Conservation (phyloP, 2,113 vertebrate genomes). For the Bettongia penicillata region DNA sequence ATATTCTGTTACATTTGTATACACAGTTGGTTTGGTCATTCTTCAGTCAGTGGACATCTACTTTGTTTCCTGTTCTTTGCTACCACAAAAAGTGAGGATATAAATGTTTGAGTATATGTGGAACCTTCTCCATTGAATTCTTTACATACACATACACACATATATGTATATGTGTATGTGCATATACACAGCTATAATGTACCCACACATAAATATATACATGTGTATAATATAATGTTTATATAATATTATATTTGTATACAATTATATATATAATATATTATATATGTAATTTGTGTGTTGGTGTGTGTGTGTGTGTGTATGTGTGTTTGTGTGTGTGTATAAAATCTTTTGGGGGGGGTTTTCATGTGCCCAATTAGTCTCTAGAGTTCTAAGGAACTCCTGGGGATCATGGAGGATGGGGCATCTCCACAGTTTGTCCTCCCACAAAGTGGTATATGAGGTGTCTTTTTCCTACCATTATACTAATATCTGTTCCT, state of each 20-base stretch:
- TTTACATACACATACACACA: not conserved
- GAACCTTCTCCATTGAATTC: not conserved
- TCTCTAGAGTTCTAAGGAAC: not conserved
- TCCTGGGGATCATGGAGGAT: not conserved
- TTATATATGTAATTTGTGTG: no score
- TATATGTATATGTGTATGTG: no score
- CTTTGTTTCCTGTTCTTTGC: not conserved
- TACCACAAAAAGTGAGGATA: not conserved
- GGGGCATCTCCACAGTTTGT: not conserved
- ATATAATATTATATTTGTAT: no score
- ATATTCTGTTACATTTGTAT: not conserved
- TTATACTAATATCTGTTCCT: not conserved
- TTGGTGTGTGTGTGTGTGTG: no score
- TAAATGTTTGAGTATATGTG: not conserved
- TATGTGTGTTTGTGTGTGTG: no score
- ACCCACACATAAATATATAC: no score
- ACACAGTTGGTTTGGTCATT: not conserved
- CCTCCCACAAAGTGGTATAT: not conserved
- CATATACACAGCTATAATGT: no score
- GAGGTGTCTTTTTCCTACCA: not conserved
- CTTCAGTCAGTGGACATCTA: not conserved
- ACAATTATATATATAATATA: no score
- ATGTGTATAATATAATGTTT: no score
- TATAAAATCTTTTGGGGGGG: not conserved
- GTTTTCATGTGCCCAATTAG: not conserved